Base-by-base conservation (phyloP, 2,888 invertebrate genomes). In the Trachelus troglodyta region DNA sequence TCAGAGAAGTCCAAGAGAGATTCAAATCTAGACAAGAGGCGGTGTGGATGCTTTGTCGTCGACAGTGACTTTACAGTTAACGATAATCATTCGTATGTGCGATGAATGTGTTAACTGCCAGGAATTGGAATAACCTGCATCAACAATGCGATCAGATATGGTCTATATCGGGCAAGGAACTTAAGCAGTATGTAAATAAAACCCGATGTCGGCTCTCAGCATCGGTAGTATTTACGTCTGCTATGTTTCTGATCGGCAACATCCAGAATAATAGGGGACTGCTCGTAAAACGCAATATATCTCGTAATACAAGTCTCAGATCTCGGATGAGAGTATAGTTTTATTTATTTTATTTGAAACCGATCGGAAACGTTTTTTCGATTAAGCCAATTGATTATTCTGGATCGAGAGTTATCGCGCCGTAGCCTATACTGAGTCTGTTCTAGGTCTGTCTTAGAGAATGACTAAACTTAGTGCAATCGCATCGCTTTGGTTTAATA, bases 391-490 rank as follows among this genome's bases (percentile, higher is more conserved):
- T 87, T 87, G 83, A 90, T 91, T 91, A 91, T 91, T 91, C 91
- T 91, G 91, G 91, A 91, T 91, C 76, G 83, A 83, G 80, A 69
- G 83, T 71, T 69, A 74, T 82, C 83, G 83, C 87, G 87, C 84
- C 84, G 86, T 90, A 90, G 90, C 89, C 91, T 90, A 88, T 89
- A 90, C 90, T 91, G 90, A 89, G 90, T 91, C 89, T 91, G 91
- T 91, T 88, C 90, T 91, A 89, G 89, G 91, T 91, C 90, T 91
- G 91, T 91, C 91, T 91, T 90, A 85, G 82, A 87, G 84, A 87
- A 76, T 69, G 76, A 56, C 33, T 30, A 69, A 33, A 80, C 79
- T 79, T 79, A 79, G 83, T 83, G 83, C 83, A 79, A 78, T 82
- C 77, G 74, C 77, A 77, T 80, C 69, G 76, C 79, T 74, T 79